A percentile compares a stretch with the other conserved stretches of the same genome.
Conservation (phyloP, 2,797 vertebrate genomes). For the Cyclura pinguis region DNA sequence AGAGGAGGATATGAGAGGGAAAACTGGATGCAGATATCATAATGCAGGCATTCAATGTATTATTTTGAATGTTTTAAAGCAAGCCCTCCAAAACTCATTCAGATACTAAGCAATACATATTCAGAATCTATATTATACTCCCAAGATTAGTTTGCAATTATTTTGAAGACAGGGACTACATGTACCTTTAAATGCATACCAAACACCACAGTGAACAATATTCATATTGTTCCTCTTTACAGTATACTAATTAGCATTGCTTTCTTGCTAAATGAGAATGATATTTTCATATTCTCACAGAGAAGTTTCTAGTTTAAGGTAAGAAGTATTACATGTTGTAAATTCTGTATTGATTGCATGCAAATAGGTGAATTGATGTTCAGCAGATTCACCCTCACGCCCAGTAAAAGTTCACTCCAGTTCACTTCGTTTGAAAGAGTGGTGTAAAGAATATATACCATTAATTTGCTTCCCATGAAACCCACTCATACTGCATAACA, state of each 20-base stretch:
- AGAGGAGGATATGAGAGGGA: background rate
- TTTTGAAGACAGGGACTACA: background rate
- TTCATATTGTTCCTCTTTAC: background rate
- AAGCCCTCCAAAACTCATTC: background rate
- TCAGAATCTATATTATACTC: background rate
- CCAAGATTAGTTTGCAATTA: background rate
- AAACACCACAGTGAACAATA: background rate
- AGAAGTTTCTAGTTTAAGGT: background rate
- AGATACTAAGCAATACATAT: background rate
- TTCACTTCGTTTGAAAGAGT: too few species aligned
- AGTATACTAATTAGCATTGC: background rate
- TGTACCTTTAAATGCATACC: background rate
- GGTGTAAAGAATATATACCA: too few species aligned
- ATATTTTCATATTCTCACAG: background rate
- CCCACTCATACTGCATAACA: too few species aligned
- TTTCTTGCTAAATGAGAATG: conserved; percentile 7
- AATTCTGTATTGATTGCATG: background rate
- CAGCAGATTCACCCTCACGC: too few species aligned
- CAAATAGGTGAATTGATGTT: background rate
- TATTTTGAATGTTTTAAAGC: background rate
- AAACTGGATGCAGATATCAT: background rate
- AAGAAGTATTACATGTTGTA: background rate
- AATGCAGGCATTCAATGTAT: background rate
- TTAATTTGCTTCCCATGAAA: too few species aligned
- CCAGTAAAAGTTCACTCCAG: background rate